Evolutionary conservation across 1,140 invertebrate species (phyloP).

Genomic region (Drosophila guanche): DNA sequence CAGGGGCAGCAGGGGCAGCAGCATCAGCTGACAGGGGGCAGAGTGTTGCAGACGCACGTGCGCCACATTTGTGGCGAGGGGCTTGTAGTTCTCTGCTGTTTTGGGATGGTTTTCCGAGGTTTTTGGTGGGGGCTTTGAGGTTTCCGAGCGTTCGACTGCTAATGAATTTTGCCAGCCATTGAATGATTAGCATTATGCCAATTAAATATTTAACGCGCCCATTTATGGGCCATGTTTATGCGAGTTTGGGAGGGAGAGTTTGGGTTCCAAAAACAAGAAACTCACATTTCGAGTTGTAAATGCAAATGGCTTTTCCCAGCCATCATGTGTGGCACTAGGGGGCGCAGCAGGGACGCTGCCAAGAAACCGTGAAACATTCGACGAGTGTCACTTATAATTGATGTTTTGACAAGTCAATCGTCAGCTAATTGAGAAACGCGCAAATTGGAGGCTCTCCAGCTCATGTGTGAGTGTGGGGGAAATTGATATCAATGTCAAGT

Average conservation of each 20-base stretch:
- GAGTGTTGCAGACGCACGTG: slow-evolving; percentile 28
- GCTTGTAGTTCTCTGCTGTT: slow-evolving; percentile 37
- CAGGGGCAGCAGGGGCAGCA: slow-evolving; percentile 17
- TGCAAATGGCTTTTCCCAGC: slow-evolving; percentile 54
- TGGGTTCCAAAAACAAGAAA: too few species aligned
- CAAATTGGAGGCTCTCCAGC: neutral
- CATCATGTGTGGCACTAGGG: neutral
- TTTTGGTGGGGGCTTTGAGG: slow-evolving; percentile 37
- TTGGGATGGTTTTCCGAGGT: slow-evolving; percentile 35
- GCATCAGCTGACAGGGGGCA: slow-evolving; percentile 6
- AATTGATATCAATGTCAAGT: slow-evolving; percentile 29
- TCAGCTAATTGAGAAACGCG: slow-evolving; percentile 60
- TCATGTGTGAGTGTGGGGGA: slow-evolving; percentile 14
- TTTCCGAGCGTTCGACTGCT: slow-evolving; percentile 31
- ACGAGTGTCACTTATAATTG: slow-evolving; percentile 68
- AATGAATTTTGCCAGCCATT: slow-evolving; percentile 72
- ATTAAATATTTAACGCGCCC: slow-evolving; percentile 74
- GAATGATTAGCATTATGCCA: slow-evolving; percentile 72
- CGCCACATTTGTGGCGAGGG: slow-evolving; percentile 38
- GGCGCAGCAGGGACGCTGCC: slow-evolving; percentile 1
- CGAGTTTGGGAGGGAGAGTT: too few species aligned
- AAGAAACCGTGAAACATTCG: slow-evolving; percentile 26
- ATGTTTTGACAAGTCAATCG: slow-evolving; percentile 76
- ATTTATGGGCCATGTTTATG: slow-evolving; percentile 62
- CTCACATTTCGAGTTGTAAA: slow-evolving; percentile 63